These are phyloP conservation scores for Hylaeus volcanicus DNA, from an alignment of 1,140 invertebrate genomes.

Conservation along the genomic window DNA sequence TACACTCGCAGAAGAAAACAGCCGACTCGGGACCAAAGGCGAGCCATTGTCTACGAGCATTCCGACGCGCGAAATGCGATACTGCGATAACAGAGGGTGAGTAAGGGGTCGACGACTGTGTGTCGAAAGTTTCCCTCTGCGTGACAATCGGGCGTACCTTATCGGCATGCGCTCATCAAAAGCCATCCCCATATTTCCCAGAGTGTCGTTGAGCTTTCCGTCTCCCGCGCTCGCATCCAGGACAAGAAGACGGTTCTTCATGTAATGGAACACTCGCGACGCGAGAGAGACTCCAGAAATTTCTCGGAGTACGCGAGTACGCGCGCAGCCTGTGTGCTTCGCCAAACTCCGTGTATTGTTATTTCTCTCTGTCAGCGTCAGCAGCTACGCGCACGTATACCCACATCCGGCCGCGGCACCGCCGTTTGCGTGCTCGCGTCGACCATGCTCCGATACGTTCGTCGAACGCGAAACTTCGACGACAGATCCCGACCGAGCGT, in stretches of 20 bases:
- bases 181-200: slow-evolving; percentile 24
- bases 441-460: neutral
- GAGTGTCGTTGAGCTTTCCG: slow-evolving; percentile 15
- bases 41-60: neutral
- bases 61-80: neutral
- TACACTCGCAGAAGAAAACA: neutral
- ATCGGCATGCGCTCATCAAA: slow-evolving; percentile 51
- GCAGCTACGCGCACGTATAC: too few relatives aligned
- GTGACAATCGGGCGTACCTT: slow-evolving; percentile 23
- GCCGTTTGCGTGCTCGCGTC: neutral
- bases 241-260: slow-evolving; percentile 35
- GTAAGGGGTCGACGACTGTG: slow-evolving; percentile 15
- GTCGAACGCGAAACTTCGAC: neutral
- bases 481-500: neutral
- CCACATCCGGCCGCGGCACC: neutral
- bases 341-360: slow-evolving; percentile 10
- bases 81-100: slow-evolving; percentile 1
- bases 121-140: slow-evolving; percentile 33
- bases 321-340: neutral
- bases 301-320: too few relatives aligned
- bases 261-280: slow-evolving; percentile 10
- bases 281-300: neutral
- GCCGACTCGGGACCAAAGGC: neutral
- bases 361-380: neutral
- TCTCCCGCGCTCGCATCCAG: neutral